phyloP scores from a whole-genome alignment of 1,140 invertebrate species.

The Bombus confusus region DNA sequence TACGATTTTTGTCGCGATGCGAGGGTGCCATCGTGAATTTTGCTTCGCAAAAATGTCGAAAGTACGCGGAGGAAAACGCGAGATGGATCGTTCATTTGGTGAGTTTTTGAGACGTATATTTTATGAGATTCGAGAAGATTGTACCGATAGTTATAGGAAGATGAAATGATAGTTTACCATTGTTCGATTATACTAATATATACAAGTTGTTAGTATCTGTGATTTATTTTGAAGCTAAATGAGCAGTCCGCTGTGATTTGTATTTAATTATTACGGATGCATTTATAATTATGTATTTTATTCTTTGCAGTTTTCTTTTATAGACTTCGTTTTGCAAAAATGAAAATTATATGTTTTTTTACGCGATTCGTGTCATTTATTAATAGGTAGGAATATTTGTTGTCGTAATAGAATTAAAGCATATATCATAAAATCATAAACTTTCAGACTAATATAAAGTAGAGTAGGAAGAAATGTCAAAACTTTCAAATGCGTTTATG shows the following conservation, averaged over 20 bases:
- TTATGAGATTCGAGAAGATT: neutral
- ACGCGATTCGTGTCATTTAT: neutral
- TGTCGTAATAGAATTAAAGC: neutral
- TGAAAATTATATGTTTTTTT: neutral
- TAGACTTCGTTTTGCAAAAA: neutral
- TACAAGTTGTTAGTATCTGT: neutral
- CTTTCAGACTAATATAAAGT: too few relatives aligned
- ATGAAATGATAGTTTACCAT: too few relatives aligned
- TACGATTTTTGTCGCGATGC: constrained; percentile 51
- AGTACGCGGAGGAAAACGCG: neutral
- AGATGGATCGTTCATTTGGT: constrained; percentile 8
- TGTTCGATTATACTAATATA: neutral
- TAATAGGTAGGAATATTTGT: neutral
- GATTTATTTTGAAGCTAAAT: neutral
- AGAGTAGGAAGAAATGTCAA: neutral
- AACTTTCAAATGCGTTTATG: neutral
- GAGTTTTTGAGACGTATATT: neutral
- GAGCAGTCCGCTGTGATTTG: neutral
- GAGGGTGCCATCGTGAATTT: constrained; percentile 23
- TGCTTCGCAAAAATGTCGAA: constrained; percentile 16
- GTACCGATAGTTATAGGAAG: too few relatives aligned
- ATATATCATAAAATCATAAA: neutral
- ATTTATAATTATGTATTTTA: neutral
- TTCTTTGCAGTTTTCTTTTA: neutral
- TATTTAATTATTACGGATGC: neutral